These are phyloP conservation scores for Tokudaia tokunoshimensis DNA, from an alignment of 2,797 vertebrate species.

Conservation along the genomic window DNA sequence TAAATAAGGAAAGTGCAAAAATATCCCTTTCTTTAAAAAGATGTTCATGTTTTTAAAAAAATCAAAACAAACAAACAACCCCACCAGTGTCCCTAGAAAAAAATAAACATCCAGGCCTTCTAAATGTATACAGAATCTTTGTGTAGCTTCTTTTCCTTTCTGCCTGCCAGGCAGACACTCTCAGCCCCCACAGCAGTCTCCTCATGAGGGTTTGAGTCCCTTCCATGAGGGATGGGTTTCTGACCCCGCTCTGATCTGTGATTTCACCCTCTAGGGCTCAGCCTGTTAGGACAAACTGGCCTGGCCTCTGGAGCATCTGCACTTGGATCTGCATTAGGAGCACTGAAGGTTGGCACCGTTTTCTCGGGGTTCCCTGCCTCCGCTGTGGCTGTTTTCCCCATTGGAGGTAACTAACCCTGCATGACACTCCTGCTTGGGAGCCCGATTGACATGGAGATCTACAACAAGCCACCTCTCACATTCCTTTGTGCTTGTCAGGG, in stretches of 20 bases:
- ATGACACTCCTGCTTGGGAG: too few species aligned
- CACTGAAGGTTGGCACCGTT: neutral
- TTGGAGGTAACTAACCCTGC: slow-evolving; percentile 46
- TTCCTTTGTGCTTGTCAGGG: neutral
- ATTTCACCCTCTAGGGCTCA: neutral
- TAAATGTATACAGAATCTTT: neutral
- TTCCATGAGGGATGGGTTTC: neutral
- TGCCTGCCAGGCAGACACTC: rapidly evolving
- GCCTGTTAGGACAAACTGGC: neutral
- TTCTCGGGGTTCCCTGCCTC: neutral
- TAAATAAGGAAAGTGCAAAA: too few species aligned
- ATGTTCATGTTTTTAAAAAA: too few species aligned
- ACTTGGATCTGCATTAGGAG: neutral
- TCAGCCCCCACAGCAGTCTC: rapidly evolving
- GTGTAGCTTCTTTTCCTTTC: neutral
- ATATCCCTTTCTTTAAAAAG: too few species aligned
- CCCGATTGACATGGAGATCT: neutral
- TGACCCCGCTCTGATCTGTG: neutral
- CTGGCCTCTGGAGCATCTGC: neutral
- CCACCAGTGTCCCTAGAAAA: rapidly evolving
- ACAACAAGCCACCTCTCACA: neutral
- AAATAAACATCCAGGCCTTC: neutral
- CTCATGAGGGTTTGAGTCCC: neutral
- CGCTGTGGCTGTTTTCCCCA: rapidly evolving
- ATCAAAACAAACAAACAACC: too few species aligned